Base-by-base conservation (phyloP, 2,113 vertebrate species). In the Stictonetta naevosa region DNA sequence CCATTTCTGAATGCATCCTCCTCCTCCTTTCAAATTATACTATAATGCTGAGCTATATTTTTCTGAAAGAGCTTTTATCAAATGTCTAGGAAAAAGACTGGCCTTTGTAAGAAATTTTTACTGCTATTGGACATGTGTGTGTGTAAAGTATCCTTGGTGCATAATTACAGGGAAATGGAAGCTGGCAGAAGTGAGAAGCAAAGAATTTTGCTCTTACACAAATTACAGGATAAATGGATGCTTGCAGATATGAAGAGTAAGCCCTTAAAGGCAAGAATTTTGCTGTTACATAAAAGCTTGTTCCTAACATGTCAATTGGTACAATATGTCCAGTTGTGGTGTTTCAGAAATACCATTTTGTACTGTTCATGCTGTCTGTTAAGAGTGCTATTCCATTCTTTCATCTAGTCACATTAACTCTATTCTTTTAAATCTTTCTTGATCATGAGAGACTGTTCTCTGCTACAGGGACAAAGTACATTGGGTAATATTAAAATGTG, bases 331-430 rank as follows among this genome's bases (percentile, higher is more conserved):
- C 78, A 86, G 69, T 13, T 69, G 58, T 56, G 38, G 15, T 92
- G 77, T 86, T 86, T 88, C 85, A 93, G 81, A 53, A 40, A 77
- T 73, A 79, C 33, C 75, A 34, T 64, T 68, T 72, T 95, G 88
- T 92, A 38, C 85, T 62, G 60, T 76, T 94, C 58, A 2, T 92
- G 86, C 69, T 77, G 42, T 46, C 87, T 82, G 20, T 79, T 56
- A 21, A 36, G 59, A 91, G 56, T 80, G 38, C 86, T 93, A 3
- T 44, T 95, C 53, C 69, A 11, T 86, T 91, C 83, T 93, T 89
- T 71, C n/a, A 26, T 59, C 66, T 40, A 72, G 21, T 68, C 44
- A 60, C 33, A 62, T 44, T 36, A 90, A 34, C 74, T 86, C 58
- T 92, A 72, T 79, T 91, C 66, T 83, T 88, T 53, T 26, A 88